Conservation (phyloP, 2,797 vertebrate genomes). For the Propithecus perrieri region DNA sequence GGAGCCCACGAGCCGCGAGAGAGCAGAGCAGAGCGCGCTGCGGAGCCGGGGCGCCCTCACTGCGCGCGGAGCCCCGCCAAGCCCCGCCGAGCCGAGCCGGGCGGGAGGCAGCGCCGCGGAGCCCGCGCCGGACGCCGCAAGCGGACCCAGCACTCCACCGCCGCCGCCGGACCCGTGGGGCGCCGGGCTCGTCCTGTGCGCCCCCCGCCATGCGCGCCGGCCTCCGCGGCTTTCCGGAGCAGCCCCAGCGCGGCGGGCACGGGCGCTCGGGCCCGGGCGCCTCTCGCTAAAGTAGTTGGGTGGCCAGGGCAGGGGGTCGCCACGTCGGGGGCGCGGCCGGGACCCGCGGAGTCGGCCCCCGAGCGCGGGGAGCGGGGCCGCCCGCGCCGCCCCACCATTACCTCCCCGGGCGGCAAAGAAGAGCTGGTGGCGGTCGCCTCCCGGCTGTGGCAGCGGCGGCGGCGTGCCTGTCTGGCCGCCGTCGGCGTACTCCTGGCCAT, state of each 20-base stretch:
- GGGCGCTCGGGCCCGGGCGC: background rate
- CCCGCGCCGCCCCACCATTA: conserved; percentile 88
- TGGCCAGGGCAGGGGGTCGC: conserved; percentile 32
- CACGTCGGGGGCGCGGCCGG: conserved; percentile 71
- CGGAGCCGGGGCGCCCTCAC: background rate
- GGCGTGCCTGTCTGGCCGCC: conserved; percentile 88
- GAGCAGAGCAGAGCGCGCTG: conserved; percentile 53
- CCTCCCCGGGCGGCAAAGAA: conserved; percentile 87
- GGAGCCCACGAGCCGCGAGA: conserved; percentile 53
- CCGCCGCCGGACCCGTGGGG: background rate
- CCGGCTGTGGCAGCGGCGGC: conserved; percentile 89
- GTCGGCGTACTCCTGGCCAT: conserved; percentile 89
- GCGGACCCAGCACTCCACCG: background rate
- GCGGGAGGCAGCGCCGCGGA: background rate
- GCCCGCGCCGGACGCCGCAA: background rate
- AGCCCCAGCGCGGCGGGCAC: background rate
- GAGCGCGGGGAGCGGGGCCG: conserved; percentile 77
- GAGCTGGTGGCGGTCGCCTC: conserved; percentile 88
- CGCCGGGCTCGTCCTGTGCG: background rate
- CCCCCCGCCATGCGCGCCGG: conserved; percentile 53
- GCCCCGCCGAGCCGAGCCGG: background rate
- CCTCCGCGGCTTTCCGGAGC: background rate
- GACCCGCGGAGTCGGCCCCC: conserved; percentile 70
- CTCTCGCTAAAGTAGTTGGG: conserved; percentile 67
- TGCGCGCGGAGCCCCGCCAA: background rate